These are phyloP conservation scores for Penaeus indicus DNA, from an alignment of 1,140 invertebrate genomes.

Conservation along the genomic window DNA sequence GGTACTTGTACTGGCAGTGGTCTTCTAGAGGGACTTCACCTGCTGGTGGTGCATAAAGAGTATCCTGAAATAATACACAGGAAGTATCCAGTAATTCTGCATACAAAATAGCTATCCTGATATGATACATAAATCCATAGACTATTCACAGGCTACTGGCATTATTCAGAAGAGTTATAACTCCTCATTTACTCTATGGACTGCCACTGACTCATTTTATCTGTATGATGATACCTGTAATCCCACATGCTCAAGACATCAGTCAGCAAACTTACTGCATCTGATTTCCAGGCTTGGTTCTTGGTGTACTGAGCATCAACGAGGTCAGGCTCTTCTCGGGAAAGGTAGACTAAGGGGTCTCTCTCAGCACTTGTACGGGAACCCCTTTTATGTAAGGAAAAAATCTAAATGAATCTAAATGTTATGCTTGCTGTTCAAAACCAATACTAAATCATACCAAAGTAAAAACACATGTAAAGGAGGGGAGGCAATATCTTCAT, in stretches of 20 bases:
- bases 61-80: conserved; percentile 78
- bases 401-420: too few species aligned
- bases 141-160: too few species aligned
- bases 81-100: not conserved
- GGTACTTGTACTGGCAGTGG: conserved; percentile 92
- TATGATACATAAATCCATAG: not conserved
- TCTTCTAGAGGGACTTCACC: conserved; percentile 89
- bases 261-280: conserved; percentile 69
- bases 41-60: conserved; percentile 85
- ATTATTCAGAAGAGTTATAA: too few species aligned
- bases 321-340: conserved; percentile 78
- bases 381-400: conserved; percentile 74
- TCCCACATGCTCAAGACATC: too few species aligned
- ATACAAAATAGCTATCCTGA: not conserved
- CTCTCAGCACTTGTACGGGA: conserved; percentile 92
- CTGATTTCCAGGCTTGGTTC: conserved; percentile 98
- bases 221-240: too few species aligned
- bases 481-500: too few species aligned
- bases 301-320: conserved; percentile 96
- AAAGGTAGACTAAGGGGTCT: conserved; percentile 90
- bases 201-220: too few species aligned
- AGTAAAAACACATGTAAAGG: too few species aligned
- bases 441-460: too few species aligned
- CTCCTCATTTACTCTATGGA: too few species aligned
- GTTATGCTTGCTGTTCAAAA: too few species aligned